Base-by-base conservation (phyloP, 2,888 invertebrate genomes). In the Girardia tigrina region DNA sequence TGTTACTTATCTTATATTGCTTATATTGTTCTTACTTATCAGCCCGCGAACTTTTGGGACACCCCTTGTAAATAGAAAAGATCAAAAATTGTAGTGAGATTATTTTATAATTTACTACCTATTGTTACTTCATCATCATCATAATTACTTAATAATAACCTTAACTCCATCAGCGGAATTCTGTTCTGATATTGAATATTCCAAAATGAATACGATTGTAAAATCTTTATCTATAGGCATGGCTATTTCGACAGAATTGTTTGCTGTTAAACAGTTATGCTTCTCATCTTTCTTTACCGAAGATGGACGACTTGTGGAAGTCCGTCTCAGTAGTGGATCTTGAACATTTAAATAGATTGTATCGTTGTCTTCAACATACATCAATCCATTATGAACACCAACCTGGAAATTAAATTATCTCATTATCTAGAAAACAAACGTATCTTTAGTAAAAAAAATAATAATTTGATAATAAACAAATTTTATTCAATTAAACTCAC, bases 301-400 rank as follows among this genome's bases (percentile, higher is more conserved):
- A 36, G 36, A 36, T 8, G 36, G 36, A 20, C 26, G 4, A 4
- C n/a, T 42, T 4, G 74, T 72, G 28, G 20, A 23, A 27, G n/a
- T 73, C 8, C 74, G 56, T n/a, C 72, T 56, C 8, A 26, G 4
- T 12, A 12, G 23, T 4, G 74, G 56, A 42, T 73, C 73, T n/a
- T 70, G 56, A n/a, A 6, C 36, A 23, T 56, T 26, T 27, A 74
- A 26, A 23, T 70, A 27, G 6, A 72, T 26, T 36, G 28, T 74
- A 23, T 73, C 73, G 70, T 86, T 86, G 29, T 73, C 73, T 23
- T 86, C 86, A 2, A 85, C 79, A 79, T 83, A 86, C 8, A 81
- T 80, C 81, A 83, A 84, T 2, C 86, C 86, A 80, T 86, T 86
- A 79, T 86, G 86, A 12, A 86, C 82, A 42, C 86, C 86, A 76